Base-by-base conservation (phyloP, 2,797 vertebrate species). In the Coilia nasus region DNA sequence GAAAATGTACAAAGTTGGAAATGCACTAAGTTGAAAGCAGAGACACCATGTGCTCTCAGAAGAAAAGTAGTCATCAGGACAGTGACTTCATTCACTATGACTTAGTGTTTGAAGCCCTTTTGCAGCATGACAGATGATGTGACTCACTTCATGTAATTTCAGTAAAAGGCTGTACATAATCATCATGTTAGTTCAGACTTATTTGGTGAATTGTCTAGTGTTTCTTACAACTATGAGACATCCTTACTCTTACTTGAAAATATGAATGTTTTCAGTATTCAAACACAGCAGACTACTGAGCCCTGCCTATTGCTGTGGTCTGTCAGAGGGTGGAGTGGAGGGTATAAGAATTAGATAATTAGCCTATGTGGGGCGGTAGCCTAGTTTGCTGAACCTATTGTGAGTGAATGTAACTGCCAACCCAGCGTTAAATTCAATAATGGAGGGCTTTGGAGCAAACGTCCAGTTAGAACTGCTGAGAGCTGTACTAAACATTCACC, bases 401-500 rank as follows among this genome's bases (percentile, higher is more conserved):
- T 82, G 46, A 56, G 84, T 89, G 84, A 89, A 91, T 86, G 87
- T 78, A 89, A 87, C 78, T 10, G 87, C 82, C 81, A 83, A 62
- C 75, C 81, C 87, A 88, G 88, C 86, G 7, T 62, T 80, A 82
- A 19, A 17, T 80, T n/a, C 47, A 85, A 90, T 90, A 90, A 90
- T 89, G 83, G 86, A 35, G 59, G 87, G 88, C 84, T 88, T 90
- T 90, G 85, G 85, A 84, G 60, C 67, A 56, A 71, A 54, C n/a
- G 46, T 86, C 64, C 10, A 10, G 4, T 44, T 85, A 60, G 56
- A 89, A 86, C 82, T 86, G 83, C 89, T 87, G 86, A 87, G 83
- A n/a, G 87, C 88, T 85, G 84, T 88, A 85, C 82, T 89, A 88
- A 90, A 88, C 84, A 86, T 86, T 88, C 59, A 64, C 14, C 0